Evolutionary conservation across 2,113 vertebrate genomes (phyloP), one percentile per base, ranked within the genome.

Genomic region (Aramus guarauna): DNA sequence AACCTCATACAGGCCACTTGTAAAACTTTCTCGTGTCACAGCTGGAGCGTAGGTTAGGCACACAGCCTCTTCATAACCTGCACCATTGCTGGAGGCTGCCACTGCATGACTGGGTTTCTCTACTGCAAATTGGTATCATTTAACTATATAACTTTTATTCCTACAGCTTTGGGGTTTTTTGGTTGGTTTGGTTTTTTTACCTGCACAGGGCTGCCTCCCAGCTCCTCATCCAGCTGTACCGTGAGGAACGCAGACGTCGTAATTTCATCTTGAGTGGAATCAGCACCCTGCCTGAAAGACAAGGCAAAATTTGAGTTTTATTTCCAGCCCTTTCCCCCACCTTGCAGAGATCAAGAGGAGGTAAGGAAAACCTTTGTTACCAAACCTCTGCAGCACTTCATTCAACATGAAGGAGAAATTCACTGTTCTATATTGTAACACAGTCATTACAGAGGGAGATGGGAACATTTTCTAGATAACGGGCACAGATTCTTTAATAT

Each of bases 131-230:
- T 15, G 41, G 11, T 56, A 15, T 23, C 30, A 19, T 6, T 3
- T 19, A 86, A 60, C 13, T 39, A 9, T 30, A 27, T 22, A 9
- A 24, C 16, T 29, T 36, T 47, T 47, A 74, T 59, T 79, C 6
- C 11, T 43, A 6, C 9, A 32, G 6, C 7, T 18, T 5, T 22
- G 9, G 30, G 29, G 17, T 30, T 56, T 26, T 52, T 10, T 60
- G 32, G 48, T 1, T 52, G 27, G 12, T 17, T 59, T 59, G 22
- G 9, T 4, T 24, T 45, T 24, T 63, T 90, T 98, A 99, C 99
- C 99, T 99, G 99, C 41, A 99, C 99, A 0, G 99, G 98, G 58
- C 97, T 98, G 5, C 99, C 99, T 13, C 99, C 99, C 12, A 99
- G 99, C 96, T 99, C 98, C 15, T 99, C 99, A 39, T 99, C 99